Evolutionary conservation across 2,888 invertebrate genomes (phyloP).

Genomic region (Xanthorhoe designata): DNA sequence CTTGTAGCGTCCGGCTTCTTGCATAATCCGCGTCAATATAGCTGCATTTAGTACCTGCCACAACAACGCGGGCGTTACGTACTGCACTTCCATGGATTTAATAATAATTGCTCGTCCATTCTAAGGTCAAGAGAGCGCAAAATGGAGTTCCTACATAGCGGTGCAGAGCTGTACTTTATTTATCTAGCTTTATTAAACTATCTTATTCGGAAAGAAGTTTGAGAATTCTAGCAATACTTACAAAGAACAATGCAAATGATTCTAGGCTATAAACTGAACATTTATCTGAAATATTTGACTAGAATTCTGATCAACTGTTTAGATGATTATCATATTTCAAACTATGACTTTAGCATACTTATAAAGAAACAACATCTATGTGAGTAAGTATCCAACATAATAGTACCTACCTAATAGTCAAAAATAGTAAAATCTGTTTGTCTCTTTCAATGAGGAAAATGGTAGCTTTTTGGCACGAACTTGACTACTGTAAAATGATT

Average conservation of each 20-base stretch:
- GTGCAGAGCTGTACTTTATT: slow-evolving; percentile 11
- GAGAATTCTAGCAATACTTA: not conserved
- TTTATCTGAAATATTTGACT: not conserved
- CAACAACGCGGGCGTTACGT: slow-evolving; percentile 57
- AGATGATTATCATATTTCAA: not conserved
- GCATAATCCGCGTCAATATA: slow-evolving; percentile 71
- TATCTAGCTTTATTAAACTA: slow-evolving; percentile 12
- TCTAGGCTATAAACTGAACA: not conserved
- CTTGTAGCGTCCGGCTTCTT: slow-evolving; percentile 79
- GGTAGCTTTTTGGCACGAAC: not conserved
- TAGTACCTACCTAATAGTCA: too few species aligned
- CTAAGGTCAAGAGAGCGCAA: slow-evolving; percentile 62
- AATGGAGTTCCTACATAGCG: slow-evolving; percentile 46
- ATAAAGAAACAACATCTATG: too few species aligned
- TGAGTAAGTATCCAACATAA: too few species aligned
- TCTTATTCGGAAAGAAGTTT: not conserved
- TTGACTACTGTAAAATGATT: too few species aligned
- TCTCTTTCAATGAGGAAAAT: not conserved
- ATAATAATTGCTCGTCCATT: slow-evolving; percentile 62
- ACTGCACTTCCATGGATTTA: slow-evolving; percentile 61
- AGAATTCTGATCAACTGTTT: not conserved
- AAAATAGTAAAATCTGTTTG: not conserved
- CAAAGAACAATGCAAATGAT: not conserved
- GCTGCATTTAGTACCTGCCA: slow-evolving; percentile 60
- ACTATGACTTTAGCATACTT: too few species aligned